Evolutionary conservation across 2,888 invertebrate species (phyloP).

Genomic region (Macrosoma leucophasiata): DNA sequence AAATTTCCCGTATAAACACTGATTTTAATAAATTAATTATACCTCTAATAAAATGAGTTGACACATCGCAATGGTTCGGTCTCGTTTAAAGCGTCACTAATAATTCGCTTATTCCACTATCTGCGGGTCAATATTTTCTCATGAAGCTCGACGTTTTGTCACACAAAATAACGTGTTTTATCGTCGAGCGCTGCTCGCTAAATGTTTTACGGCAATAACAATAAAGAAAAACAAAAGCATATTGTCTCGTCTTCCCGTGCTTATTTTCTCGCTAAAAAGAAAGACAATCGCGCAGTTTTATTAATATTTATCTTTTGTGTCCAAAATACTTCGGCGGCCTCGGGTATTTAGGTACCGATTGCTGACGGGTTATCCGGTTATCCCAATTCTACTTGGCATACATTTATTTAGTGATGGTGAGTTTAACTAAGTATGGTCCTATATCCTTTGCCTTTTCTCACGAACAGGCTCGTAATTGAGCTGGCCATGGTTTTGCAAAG

Average conservation of each 20-base stretch:
- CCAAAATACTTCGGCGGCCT: constrained; percentile 55
- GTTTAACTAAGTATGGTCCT: too few species aligned
- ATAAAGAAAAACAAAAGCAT: constrained; percentile 74
- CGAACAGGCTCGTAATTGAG: constrained; percentile 13
- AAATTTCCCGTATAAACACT: too few species aligned
- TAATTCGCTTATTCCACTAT: constrained; percentile 71
- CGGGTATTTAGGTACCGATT: constrained; percentile 49
- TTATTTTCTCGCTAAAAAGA: constrained; percentile 62
- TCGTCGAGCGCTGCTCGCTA: constrained; percentile 56
- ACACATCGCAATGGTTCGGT: constrained; percentile 41
- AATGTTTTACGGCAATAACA: constrained; percentile 73
- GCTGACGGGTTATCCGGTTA: constrained; percentile 36
- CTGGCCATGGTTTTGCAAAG: constrained; percentile 19
- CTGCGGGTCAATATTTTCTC: constrained; percentile 74
- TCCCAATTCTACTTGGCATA: constrained; percentile 9
- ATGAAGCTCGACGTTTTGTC: constrained; percentile 73
- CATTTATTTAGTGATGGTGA: too few species aligned
- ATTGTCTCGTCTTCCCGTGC: constrained; percentile 56
- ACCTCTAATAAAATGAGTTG: too few species aligned
- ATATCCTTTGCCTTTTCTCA: too few species aligned
- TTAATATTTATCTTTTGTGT: constrained; percentile 63
- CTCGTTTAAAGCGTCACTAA: constrained; percentile 45
- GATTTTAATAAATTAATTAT: too few species aligned
- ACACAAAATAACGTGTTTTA: constrained; percentile 75
- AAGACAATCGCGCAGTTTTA: constrained; percentile 59